Conservation (phyloP, 2,797 vertebrate species). For the Myotis daubentonii region DNA sequence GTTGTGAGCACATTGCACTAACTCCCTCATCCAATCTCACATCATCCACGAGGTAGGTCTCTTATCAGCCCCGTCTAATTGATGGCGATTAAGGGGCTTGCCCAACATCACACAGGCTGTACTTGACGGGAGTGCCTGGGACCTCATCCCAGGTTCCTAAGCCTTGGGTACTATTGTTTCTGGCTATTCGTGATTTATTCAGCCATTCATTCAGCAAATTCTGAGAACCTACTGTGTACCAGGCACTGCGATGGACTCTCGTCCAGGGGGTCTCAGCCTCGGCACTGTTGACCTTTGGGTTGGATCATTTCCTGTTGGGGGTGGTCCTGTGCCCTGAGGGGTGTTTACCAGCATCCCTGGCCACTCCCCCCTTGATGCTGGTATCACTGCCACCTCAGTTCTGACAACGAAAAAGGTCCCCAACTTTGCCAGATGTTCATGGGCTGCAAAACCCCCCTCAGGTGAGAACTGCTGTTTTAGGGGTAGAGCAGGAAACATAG, state of each 20-base stretch:
- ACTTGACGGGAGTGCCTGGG: rapidly evolving
- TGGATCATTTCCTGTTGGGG: neutral
- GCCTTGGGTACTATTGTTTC: neutral
- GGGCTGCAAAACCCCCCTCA: too few species aligned
- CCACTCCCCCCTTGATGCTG: neutral
- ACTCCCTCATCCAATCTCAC: neutral
- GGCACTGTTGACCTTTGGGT: rapidly evolving
- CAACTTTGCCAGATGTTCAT: neutral
- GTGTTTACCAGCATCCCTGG: neutral
- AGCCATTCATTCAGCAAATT: neutral
- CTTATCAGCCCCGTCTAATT: neutral
- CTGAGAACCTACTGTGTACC: neutral
- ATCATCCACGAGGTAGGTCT: rapidly evolving
- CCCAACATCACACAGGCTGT: neutral
- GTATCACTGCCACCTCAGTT: too few species aligned
- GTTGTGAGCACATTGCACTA: rapidly evolving
- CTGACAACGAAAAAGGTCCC: neutral
- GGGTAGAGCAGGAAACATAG: neutral
- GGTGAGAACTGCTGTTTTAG: neutral
- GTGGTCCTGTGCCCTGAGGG: neutral
- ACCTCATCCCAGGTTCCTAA: neutral
- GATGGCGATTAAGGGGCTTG: neutral
- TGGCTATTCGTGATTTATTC: neutral
- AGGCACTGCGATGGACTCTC: neutral
- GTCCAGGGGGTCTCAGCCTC: neutral